These are phyloP conservation scores for Antigone vipio DNA, from an alignment of 2,113 vertebrate species.

Conservation along the genomic window DNA sequence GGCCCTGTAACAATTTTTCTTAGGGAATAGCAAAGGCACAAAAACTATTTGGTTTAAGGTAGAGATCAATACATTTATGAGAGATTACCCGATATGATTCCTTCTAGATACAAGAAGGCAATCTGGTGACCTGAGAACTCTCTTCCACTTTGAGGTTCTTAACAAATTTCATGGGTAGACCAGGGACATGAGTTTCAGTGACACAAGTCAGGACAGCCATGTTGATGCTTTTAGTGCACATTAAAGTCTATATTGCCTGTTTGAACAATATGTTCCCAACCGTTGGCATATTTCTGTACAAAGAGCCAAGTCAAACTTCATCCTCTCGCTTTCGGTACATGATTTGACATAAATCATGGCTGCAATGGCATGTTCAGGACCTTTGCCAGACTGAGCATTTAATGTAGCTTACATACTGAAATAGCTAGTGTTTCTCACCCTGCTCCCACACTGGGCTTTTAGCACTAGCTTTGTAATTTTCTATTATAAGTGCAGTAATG, in stretches of 20 bases:
- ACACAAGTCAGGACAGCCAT: background rate
- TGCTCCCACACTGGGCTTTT: background rate
- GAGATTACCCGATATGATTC: background rate
- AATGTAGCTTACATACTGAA: background rate
- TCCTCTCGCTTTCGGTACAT: background rate
- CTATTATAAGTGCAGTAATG: background rate
- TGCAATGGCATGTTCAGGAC: background rate
- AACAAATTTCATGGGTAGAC: background rate
- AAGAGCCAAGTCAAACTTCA: constrained; percentile 21
- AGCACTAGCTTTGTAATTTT: background rate
- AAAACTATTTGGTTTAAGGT: background rate
- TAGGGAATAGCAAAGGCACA: background rate
- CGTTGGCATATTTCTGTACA: background rate
- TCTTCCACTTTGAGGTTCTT: background rate
- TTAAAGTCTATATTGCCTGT: background rate
- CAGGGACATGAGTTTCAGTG: background rate
- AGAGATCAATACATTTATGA: background rate
- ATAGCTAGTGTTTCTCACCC: background rate
- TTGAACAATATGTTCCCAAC: constrained; percentile 16
- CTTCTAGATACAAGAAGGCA: background rate
- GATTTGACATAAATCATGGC: constrained; percentile 13
- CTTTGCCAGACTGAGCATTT: constrained; percentile 1
- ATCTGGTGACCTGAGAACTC: background rate
- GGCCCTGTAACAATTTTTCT: background rate
- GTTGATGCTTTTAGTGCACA: background rate